Conservation (phyloP, 1,140 invertebrate species). For the Lordiphosa mommai region DNA sequence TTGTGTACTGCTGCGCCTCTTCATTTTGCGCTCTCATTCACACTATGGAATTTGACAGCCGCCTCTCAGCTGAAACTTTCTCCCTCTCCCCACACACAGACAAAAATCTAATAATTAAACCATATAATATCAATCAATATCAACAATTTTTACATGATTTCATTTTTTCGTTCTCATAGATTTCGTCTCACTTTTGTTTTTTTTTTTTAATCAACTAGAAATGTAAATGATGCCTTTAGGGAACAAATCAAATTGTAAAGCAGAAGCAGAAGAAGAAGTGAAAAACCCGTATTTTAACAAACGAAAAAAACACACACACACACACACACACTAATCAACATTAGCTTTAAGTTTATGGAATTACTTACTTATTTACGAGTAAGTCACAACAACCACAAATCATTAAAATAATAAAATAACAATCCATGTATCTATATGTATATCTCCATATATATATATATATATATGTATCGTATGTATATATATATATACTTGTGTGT, state of each 20-base stretch:
- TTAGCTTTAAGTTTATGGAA: no score
- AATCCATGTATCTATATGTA: neutral
- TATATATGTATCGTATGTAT: conserved; percentile 1
- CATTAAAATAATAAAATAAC: no score
- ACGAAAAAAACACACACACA: neutral
- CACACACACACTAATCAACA: neutral
- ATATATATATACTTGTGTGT: neutral
- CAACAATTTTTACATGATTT: neutral
- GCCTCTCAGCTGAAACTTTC: no score
- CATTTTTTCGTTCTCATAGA: neutral
- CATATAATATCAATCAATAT: neutral
- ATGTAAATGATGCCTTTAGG: conserved; percentile 57
- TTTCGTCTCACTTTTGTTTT: no score
- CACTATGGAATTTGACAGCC: no score
- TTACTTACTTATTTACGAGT: no score
- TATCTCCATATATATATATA: neutral
- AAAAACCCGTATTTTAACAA: conserved; percentile 13
- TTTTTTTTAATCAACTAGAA: neutral
- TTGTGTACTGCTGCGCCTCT: no score
- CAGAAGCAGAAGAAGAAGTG: no score
- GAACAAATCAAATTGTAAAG: conserved; percentile 58
- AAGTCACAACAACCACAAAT: no score
- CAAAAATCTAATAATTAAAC: neutral
- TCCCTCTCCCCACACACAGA: neutral
- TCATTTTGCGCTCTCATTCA: no score